These are phyloP conservation scores for Rhadina sibilatrix DNA, from an alignment of 2,113 vertebrate genomes.

Conservation along the genomic window DNA sequence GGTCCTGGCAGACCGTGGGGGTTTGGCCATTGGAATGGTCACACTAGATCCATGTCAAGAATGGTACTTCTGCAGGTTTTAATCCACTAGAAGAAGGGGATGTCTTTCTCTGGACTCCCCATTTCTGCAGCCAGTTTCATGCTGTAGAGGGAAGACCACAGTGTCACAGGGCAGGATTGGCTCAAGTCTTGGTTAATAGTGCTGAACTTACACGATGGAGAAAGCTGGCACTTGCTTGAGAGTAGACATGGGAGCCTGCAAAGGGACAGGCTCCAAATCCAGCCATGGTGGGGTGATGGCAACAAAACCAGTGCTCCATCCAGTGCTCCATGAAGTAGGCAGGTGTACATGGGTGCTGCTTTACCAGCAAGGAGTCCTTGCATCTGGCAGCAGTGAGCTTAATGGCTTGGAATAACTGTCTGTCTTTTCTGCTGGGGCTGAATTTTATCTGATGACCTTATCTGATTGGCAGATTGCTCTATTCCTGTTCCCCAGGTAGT, in stretches of 20 bases:
- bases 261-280: background rate
- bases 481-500: background rate
- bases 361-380: background rate
- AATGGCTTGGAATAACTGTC: background rate
- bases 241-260: background rate
- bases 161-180: background rate
- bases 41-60: background rate
- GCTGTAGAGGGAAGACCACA: background rate
- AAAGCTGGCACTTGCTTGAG: background rate
- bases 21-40: background rate
- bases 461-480: background rate
- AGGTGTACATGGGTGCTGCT: fast-evolving
- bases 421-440: background rate
- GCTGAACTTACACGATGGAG: fast-evolving
- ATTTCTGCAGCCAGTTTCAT: background rate
- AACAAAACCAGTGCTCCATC: background rate
- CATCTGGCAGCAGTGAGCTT: background rate
- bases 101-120: fast-evolving
- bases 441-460: background rate
- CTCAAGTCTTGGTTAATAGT: background rate
- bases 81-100: background rate
- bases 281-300: fast-evolving
- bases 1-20: background rate
- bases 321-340: background rate
- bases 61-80: fast-evolving